Percentiles rank a stretch among this genome's conserved stretches.
Conservation (phyloP, 2,888 invertebrate genomes). For the Drosophila atripex region DNA sequence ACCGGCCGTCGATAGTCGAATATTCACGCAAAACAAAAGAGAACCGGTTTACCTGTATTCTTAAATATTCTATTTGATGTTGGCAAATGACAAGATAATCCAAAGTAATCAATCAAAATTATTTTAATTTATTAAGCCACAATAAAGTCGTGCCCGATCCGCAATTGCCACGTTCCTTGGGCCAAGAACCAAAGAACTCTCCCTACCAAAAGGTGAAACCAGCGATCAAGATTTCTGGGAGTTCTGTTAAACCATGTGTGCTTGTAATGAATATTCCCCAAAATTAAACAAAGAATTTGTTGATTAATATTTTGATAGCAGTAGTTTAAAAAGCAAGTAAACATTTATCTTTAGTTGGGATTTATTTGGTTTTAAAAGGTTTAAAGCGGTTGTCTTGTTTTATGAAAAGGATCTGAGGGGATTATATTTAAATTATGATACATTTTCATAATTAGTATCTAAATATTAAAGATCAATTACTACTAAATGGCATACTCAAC, state of each 20-base stretch:
- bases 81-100: slow-evolving; percentile 83
- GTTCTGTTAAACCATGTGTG: slow-evolving; percentile 11
- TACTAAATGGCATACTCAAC: too few species aligned
- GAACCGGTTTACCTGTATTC: slow-evolving; percentile 80
- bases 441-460: too few species aligned
- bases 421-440: too few species aligned
- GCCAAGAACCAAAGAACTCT: slow-evolving; percentile 20
- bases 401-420: background rate
- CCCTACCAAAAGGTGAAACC: slow-evolving; percentile 19
- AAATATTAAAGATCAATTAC: too few species aligned
- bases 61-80: slow-evolving; percentile 82
- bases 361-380: background rate
- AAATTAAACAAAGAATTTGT: slow-evolving; percentile 5
- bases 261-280: slow-evolving; percentile 9
- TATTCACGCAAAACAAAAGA: slow-evolving; percentile 62
- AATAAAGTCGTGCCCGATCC: slow-evolving; percentile 75
- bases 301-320: slow-evolving; percentile 20
- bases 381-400: background rate
- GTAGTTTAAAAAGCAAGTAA: background rate
- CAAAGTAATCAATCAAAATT: slow-evolving; percentile 83
- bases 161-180: slow-evolving; percentile 68
- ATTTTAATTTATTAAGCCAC: slow-evolving; percentile 81
- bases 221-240: slow-evolving; percentile 28
- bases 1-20: slow-evolving; percentile 43
- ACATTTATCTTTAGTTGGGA: background rate